Evolutionary conservation across 2,888 invertebrate genomes (phyloP), one percentile per base, ranked within the genome.

Genomic region (Chaetogeoica ovagalla): DNA sequence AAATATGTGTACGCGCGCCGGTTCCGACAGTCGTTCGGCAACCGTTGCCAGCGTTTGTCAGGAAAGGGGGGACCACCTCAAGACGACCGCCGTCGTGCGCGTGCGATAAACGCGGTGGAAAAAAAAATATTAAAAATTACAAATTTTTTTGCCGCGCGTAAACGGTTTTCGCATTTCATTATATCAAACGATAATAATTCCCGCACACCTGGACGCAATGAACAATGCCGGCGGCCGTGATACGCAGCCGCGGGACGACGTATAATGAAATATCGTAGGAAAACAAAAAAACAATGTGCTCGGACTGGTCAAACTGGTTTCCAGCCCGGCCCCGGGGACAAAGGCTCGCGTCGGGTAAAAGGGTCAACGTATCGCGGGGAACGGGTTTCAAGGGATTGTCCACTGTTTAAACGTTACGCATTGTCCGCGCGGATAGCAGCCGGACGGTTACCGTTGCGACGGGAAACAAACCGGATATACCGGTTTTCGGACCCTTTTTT

Each of bases 221-320:
- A 70, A 70, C 70, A 70, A 70, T 70, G 21, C 30, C 57, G n/a
- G 37, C 62, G 52, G 13, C 11, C 43, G 57, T 3, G 39, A 57
- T 71, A 39, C 37, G 37, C 57, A 15, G n/a, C 37, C 37, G 57
- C 30, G 69, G n/a, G 39, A 37, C 13, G 13, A n/a, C 15, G 39
- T 2, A 3, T 0, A 30, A 15, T 19, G 1, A 19, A 70, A 70
- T 37, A 73, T 23, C 1, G 21, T 62, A 13, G 62, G 23, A 48
- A 72, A 48, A 6, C 17, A 30, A 43, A 52, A 30, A 52, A 62
- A 39, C 48, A 11, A 37, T 79, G 71, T 43, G 70, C 55, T 71
- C 62, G 79, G 79, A 71, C 79, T 79, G 79, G 79, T 79, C 79
- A 79, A 79, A 79, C 79, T 79, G 79, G 79, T 79, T 79, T 71